phyloP scores from a whole-genome alignment of 2,797 vertebrate genomes.

The Lagocephalus sceleratus region DNA sequence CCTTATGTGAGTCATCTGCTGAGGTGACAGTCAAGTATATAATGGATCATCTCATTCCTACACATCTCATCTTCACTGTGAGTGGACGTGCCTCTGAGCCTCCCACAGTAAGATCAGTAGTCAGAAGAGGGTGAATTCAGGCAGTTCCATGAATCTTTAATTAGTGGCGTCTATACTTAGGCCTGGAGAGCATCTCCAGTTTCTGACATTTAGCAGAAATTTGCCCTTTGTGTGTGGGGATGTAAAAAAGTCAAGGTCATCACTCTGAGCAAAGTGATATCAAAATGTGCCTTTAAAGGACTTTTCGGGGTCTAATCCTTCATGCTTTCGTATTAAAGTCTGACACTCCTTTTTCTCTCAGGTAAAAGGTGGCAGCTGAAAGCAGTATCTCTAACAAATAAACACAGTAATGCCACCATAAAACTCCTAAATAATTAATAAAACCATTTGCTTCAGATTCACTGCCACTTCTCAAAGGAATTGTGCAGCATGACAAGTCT shows the following conservation, averaged over 20 bases:
- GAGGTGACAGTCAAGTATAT: slow-evolving; percentile 50
- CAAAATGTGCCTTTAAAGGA: slow-evolving; percentile 37
- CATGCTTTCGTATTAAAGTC: not conserved
- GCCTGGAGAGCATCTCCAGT: slow-evolving; percentile 72
- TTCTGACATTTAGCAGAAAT: slow-evolving; percentile 81
- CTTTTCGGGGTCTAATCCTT: too few species aligned
- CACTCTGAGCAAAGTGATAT: slow-evolving; percentile 38
- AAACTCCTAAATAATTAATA: slow-evolving; percentile 37
- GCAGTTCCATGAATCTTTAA: slow-evolving; percentile 81
- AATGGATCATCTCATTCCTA: slow-evolving; percentile 56
- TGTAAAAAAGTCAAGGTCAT: slow-evolving; percentile 66
- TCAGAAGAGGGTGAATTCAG: slow-evolving; percentile 55
- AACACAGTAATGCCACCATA: slow-evolving; percentile 18
- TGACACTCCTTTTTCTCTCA: slow-evolving; percentile 4
- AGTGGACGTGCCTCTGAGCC: slow-evolving; percentile 52
- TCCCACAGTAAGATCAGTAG: slow-evolving; percentile 65
- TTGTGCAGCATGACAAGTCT: slow-evolving; percentile 47
- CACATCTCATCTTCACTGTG: slow-evolving; percentile 39
- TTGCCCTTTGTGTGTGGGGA: slow-evolving; percentile 57
- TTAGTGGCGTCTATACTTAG: slow-evolving; percentile 72
- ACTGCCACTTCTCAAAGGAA: slow-evolving; percentile 41
- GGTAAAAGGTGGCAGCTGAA: slow-evolving; percentile 8
- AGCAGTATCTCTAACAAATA: slow-evolving; percentile 20
- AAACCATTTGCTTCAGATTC: slow-evolving; percentile 42
- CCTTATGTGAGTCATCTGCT: slow-evolving; percentile 44